Base-by-base conservation (phyloP, 2,797 vertebrate species). In the Philypnodon macrostomus region DNA sequence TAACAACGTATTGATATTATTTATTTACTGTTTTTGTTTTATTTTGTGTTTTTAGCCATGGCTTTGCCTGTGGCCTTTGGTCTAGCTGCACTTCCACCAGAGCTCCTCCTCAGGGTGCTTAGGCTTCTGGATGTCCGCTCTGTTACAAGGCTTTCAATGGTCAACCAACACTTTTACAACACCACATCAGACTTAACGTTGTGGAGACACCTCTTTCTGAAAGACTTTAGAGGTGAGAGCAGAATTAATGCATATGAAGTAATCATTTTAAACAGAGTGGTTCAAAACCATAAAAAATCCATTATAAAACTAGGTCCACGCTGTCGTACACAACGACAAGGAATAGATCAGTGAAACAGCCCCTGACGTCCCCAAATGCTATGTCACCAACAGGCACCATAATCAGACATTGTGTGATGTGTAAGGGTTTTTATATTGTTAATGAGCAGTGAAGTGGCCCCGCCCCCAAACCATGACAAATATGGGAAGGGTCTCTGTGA, bases 31-130 rank as follows among this genome's bases (percentile, higher is more conserved):
- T n/a, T 21, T 47, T 29, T 34, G n/a, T 24, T 47, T 4, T 47
- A 18, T 47, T 23, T 47, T 26, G 2, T 23, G 13, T 41, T 48
- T 10, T 19, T 0, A 98, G 96, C 91, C 4, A 85, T 97, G 88
- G 90, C 91, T 54, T 87, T 98, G 3, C 96, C 96, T 0, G 92
- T 91, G 61, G 91, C 89, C 0, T 98, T 98, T 53, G 96, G 96
- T 0, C 80, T 98, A 51, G 67, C 90, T 0, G 92, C 90, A 15
- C 92, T 98, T 27, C 96, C 96, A 0, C 77, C 91, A 1, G 96
- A 98, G 78, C 88, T 98, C 27, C 90, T 96, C 42, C 89, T 98
- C 19, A 75, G 94, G 1, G 88, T 98, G 49, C 82, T 96, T 33
- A 80, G 96, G 0, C 91, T 96, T 32, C 75, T 98, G 78, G 94